Evolutionary conservation across 2,113 vertebrate species (phyloP), one percentile per base, ranked within the genome.

Genomic region (Myodes glareolus): DNA sequence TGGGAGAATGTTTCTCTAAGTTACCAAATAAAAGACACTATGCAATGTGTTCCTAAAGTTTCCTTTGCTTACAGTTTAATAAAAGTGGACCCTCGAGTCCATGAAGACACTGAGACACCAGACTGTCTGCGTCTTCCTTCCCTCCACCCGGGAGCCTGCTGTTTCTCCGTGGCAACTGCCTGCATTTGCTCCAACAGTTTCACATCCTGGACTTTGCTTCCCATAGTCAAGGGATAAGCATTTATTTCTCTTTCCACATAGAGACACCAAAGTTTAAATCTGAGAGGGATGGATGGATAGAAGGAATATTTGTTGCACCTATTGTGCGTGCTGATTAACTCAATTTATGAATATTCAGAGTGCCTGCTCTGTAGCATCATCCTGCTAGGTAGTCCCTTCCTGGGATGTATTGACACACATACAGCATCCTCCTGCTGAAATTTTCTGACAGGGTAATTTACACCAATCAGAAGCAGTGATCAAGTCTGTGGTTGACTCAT

Each of bases 11-110:
- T 87, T 94, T 50, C 81, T 91, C 76, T 93, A 94, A 90, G 91
- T 96, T 97, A 96, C 90, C 36, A 98, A 98, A 97, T 98, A 98
- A 98, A 98, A 97, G 98, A 98, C 98, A 95, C 84, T 50, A 31
- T 16, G 82, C 78, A 92, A 85, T 45, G 72, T 42, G 58, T 87
- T 27, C 29, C 45, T 88, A 45, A 68, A 45, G 23, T 93, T 96
- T 63, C 58, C 12, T 42, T 84, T 89, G 94, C 52, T 78, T 19
- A 36, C 88, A 89, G 91, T 63, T n/a, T 70, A 94, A 72, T 55
- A n/a, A n/a, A 92, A 84, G 73, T 67, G 75, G 17, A 76, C 61
- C 63, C 42, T 82, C 78, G 87, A 6, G 76, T 33, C 31, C 19
- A 25, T 1, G 19, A 27, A 1, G 19, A 93, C 75, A 88, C 81